These are phyloP conservation scores for Oreochromis spilurus DNA, from an alignment of 2,113 vertebrate genomes.

Conservation along the genomic window DNA sequence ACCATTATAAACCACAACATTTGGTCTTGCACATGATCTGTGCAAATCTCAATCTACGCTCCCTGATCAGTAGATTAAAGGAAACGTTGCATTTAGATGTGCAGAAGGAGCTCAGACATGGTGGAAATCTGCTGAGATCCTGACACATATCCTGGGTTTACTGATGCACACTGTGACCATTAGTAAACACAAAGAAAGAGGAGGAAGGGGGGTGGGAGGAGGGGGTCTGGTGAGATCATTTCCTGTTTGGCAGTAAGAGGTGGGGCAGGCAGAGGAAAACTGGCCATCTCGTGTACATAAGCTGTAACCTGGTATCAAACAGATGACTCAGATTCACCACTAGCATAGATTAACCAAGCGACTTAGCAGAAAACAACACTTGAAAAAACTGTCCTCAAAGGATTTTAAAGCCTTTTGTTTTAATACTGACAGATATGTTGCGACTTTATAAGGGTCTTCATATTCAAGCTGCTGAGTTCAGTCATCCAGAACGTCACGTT, in stretches of 20 bases:
- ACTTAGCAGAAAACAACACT: not conserved
- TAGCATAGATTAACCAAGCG: not conserved
- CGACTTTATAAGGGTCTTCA: not conserved
- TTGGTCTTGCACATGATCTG: not conserved
- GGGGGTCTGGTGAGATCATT: constrained; percentile 26
- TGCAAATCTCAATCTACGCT: not conserved
- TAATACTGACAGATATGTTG: not conserved
- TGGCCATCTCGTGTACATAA: constrained; percentile 24
- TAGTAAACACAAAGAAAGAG: constrained; percentile 10
- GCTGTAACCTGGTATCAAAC: not conserved
- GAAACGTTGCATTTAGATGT: not conserved
- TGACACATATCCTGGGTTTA: not conserved
- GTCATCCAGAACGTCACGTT: not conserved
- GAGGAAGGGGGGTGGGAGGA: not conserved
- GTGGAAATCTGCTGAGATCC: not conserved
- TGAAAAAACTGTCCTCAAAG: not conserved
- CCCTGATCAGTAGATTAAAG: not conserved
- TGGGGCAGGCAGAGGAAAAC: constrained; percentile 12
- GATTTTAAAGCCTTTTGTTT: not conserved
- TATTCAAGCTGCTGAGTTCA: not conserved
- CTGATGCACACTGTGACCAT: not conserved
- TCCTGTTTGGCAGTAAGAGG: constrained; percentile 40
- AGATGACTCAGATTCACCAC: not conserved
- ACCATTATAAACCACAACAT: not conserved
- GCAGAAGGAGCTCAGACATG: not conserved